Evolutionary conservation across 2,797 vertebrate genomes (phyloP).

Genomic region (Coracias cyanogaster): DNA sequence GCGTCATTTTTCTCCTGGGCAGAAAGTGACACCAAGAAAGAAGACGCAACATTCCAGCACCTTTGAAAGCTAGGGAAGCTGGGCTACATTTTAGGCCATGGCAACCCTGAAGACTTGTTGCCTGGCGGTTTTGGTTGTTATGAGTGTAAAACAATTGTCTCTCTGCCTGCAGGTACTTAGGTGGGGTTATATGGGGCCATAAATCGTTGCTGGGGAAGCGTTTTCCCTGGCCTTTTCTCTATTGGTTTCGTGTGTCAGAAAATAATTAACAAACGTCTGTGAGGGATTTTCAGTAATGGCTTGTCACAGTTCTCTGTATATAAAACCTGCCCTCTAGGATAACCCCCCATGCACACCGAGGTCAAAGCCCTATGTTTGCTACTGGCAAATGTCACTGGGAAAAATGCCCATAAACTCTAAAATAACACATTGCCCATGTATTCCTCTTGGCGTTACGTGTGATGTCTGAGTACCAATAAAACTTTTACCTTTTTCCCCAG

Average conservation of each 20-base stretch:
- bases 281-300: not conserved
- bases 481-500: not conserved
- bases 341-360: not conserved
- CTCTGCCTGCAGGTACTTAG: not conserved
- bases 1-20: not conserved
- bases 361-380: not conserved
- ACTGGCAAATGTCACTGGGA: not conserved
- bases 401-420: not conserved
- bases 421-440: not conserved
- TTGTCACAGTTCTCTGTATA: not conserved
- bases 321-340: not conserved
- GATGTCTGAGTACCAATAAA: not conserved
- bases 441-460: not conserved
- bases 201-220: not conserved
- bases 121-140: not conserved
- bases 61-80: not conserved
- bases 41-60: not conserved
- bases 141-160: not conserved
- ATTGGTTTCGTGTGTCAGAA: not conserved
- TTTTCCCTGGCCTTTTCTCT: not conserved
- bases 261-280: not conserved
- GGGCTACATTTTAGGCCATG: rapidly evolving
- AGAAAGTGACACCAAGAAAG: not conserved
- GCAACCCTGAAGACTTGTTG: not conserved
- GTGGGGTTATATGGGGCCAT: not conserved